These are phyloP conservation scores for Castor canadensis DNA, from an alignment of 2,113 vertebrate species.

Conservation along the genomic window DNA sequence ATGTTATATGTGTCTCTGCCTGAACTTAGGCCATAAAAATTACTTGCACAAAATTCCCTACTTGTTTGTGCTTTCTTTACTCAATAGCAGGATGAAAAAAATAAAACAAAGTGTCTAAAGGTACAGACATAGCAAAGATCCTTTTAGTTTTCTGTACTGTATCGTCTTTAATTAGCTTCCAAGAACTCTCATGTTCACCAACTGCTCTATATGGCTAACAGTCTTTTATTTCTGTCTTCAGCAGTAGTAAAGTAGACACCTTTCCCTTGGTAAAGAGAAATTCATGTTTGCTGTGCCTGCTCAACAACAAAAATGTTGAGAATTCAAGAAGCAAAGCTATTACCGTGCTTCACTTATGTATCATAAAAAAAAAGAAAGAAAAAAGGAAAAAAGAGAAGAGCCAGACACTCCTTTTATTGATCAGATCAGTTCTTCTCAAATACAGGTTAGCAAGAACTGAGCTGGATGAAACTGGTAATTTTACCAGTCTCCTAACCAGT, in stretches of 20 bases:
- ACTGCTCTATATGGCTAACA: conserved; percentile 91
- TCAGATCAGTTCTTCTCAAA: conserved; percentile 91
- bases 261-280: conserved; percentile 92
- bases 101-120: not conserved
- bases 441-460: conserved; percentile 93
- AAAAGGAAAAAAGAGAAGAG: conserved; percentile 87
- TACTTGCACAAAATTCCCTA: not conserved
- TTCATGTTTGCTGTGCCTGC: conserved; percentile 95
- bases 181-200: conserved; percentile 73
- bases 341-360: no score
- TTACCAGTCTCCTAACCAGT: conserved; percentile 92
- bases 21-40: not conserved
- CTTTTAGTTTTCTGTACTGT: not conserved
- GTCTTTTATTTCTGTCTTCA: conserved; percentile 93
- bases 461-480: conserved; percentile 93
- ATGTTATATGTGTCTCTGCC: not conserved
- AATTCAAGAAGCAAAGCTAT: conserved; percentile 93
- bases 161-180: not conserved
- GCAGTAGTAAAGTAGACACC: conserved; percentile 92
- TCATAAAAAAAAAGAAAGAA: no score
- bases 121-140: not conserved
- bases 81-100: not conserved
- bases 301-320: conserved; percentile 93
- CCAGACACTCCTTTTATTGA: conserved; percentile 92
- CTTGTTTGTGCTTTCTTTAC: not conserved